A percentile compares a stretch with the other conserved stretches of the same genome.
Evolutionary conservation across 2,797 vertebrate genomes (phyloP).

Genomic region (Hippopotamyrus pictus): DNA sequence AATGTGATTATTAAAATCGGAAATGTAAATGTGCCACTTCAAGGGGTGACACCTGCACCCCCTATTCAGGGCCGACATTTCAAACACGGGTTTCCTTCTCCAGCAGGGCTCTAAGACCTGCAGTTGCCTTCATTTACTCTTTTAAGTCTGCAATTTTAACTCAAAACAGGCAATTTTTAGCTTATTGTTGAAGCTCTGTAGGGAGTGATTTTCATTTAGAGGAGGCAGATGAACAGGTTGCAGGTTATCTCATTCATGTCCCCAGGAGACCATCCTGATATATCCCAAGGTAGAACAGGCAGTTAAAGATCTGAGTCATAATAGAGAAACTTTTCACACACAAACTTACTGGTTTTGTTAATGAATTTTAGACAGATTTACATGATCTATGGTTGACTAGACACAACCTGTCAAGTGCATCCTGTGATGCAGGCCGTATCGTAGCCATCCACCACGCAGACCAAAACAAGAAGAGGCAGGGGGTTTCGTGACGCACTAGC

Average conservation of each 20-base stretch:
- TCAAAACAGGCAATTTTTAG: neutral
- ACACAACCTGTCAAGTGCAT: neutral
- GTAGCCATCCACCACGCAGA: neutral
- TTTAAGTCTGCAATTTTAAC: neutral
- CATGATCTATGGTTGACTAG: neutral
- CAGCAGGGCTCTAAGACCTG: neutral
- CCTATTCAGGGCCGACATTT: neutral
- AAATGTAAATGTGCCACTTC: neutral
- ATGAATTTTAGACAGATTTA: neutral
- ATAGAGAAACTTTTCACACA: neutral
- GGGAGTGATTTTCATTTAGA: neutral
- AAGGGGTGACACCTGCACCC: neutral
- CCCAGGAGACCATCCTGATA: neutral
- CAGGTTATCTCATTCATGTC: neutral
- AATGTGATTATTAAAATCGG: neutral
- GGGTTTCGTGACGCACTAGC: neutral
- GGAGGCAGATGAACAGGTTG: neutral
- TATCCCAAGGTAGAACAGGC: neutral
- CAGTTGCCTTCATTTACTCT: neutral
- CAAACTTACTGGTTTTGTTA: neutral
- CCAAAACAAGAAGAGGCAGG: neutral
- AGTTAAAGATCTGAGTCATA: neutral
- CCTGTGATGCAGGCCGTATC: neutral
- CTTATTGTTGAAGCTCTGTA: neutral
- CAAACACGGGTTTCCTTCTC: neutral